These are phyloP conservation scores for Ceratotherium simum DNA, from an alignment of 2,113 vertebrate species.

Conservation along the genomic window DNA sequence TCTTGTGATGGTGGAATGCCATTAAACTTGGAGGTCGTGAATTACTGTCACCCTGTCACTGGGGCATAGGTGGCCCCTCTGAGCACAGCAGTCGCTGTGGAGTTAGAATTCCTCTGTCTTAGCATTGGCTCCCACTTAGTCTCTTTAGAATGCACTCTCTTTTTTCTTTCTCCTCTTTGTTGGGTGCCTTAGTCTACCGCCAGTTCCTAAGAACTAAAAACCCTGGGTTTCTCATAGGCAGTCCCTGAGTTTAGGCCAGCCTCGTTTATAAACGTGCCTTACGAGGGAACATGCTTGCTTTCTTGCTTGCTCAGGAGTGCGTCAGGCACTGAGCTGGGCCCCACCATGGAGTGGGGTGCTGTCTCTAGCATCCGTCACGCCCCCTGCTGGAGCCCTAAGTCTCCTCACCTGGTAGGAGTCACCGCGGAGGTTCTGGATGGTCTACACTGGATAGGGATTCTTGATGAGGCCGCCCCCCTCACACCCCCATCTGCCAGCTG, in stretches of 20 bases:
- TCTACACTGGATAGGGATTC: background rate
- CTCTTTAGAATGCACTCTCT: background rate
- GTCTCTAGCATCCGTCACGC: background rate
- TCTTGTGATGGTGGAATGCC: background rate
- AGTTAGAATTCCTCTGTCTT: background rate
- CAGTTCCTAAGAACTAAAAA: constrained; percentile 2
- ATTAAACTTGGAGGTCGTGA: background rate
- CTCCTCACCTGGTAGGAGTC: background rate
- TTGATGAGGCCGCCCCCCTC: background rate
- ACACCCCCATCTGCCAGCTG: background rate
- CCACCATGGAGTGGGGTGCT: background rate
- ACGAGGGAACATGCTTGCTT: background rate
- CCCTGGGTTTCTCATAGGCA: background rate
- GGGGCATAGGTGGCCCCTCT: background rate
- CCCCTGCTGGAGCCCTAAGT: background rate
- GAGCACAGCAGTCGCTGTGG: background rate
- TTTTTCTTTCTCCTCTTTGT: background rate
- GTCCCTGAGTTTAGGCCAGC: background rate
- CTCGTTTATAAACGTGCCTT: background rate
- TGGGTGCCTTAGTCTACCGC: background rate
- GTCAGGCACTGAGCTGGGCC: background rate
- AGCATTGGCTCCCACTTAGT: background rate
- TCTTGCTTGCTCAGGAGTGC: background rate
- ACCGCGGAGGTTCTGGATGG: background rate
- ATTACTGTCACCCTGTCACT: background rate